Percentiles rank a stretch among this genome's conserved stretches.
Conservation (phyloP, 2,113 vertebrate genomes). For the Parus major region DNA sequence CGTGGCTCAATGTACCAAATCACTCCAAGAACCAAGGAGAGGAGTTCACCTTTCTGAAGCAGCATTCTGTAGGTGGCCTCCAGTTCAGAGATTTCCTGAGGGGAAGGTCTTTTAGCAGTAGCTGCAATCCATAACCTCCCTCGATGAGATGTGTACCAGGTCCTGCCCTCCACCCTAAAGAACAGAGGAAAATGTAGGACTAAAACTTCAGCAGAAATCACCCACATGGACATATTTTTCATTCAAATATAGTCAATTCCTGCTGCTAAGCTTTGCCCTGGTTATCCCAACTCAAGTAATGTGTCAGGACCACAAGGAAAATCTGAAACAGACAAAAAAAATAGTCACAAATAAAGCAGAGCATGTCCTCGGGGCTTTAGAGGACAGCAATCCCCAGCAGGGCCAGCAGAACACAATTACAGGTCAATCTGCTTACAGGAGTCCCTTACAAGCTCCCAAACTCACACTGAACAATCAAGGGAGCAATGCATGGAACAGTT, state of each 20-base stretch:
- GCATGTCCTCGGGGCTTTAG: neutral
- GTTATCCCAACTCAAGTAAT: neutral
- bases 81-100: slow-evolving; percentile 88
- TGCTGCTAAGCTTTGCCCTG: neutral
- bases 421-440: neutral
- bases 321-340: neutral
- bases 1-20: neutral
- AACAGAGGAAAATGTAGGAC: neutral
- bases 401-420: neutral
- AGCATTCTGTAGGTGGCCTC: slow-evolving; percentile 85
- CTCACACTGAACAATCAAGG: neutral
- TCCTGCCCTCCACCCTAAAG: slow-evolving; percentile 91
- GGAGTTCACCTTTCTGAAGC: slow-evolving; percentile 78
- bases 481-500: neutral
- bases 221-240: neutral
- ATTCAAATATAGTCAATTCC: neutral
- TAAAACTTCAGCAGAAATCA: neutral
- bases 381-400: neutral
- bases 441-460: neutral
- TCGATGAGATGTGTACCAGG: slow-evolving; percentile 93
- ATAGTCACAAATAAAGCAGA: neutral
- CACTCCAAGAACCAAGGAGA: neutral
- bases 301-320: neutral
- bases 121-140: slow-evolving; percentile 96
- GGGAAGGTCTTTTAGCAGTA: slow-evolving; percentile 87